Evolutionary conservation across 2,113 vertebrate species (phyloP).

Genomic region (Pycnonotus jocosus): DNA sequence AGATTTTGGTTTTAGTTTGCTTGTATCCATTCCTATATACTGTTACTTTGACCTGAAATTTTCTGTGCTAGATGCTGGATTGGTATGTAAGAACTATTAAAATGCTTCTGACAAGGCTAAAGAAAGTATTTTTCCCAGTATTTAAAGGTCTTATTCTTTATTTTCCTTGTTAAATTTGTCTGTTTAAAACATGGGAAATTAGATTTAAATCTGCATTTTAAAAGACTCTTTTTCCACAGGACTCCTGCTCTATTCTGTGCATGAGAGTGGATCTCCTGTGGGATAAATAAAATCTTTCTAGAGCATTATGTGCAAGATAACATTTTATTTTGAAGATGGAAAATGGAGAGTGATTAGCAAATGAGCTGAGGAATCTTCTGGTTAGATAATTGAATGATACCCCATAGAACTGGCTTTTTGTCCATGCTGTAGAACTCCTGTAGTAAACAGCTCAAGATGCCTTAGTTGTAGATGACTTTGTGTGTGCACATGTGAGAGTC

Average conservation of each 20-base stretch:
- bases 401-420: neutral
- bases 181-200: neutral
- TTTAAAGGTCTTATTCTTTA: neutral
- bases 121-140: neutral
- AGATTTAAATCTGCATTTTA: neutral
- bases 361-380: neutral
- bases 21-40: neutral
- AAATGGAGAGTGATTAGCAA: neutral
- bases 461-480: neutral
- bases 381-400: neutral
- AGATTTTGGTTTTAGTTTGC: neutral
- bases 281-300: constrained; percentile 34
- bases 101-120: neutral
- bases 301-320: constrained; percentile 7
- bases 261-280: neutral
- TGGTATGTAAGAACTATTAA: neutral
- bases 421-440: neutral
- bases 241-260: neutral
- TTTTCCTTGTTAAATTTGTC: neutral
- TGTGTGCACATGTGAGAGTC: neutral
- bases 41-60: neutral
- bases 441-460: neutral
- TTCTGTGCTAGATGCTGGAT: neutral
- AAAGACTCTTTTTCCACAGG: neutral
- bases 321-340: neutral